Evolutionary conservation across 2,888 invertebrate genomes (phyloP), one percentile per base, ranked within the genome.

Genomic region (Caenorhabditis sp.): DNA sequence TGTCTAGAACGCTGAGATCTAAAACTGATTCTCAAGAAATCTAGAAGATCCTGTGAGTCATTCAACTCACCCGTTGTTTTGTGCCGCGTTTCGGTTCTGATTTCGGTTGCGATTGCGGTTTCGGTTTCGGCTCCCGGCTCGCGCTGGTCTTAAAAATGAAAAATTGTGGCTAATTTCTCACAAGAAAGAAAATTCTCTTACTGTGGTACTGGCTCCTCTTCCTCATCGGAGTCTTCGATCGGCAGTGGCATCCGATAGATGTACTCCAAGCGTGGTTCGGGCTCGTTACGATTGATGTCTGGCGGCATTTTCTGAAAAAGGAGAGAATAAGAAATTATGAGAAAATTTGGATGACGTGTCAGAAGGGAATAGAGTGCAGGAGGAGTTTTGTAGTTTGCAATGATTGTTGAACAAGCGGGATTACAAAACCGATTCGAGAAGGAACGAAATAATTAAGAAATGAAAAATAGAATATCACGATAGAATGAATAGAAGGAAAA

Each of bases 231-330:
- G 38, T 38, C 38, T 38, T 38, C 38, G 12, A 38, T 38, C 12
- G 38, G 38, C 2, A 12, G 38, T 38, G 38, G 38, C 12, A 38
- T 6, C 38, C 38, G 12, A 38, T 10, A 12, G 22, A 26, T 16
- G 0, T 24, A 26, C 41, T 44, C 16, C 24, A 24, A 44, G 14
- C 47, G 16, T 16, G 63, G 47, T 26, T 44, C 26, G 2, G 47
- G 24, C 0, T 28, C 47, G 28, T 63, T 63, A 0, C 26, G 10
- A n/a, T 63, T 63, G 7, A 63, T 10, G 44, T 63, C 63, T n/a
- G 63, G 63, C 16, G 63, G 63, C 63, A 63, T 63, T 59, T 22
- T 22, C 35, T 19, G 26, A 1, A 31, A 70, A 16, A 28, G 2
- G 38, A 38, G 16, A 41, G 10, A 4, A 59, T 19, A 10, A 22